Conservation (phyloP, 2,797 vertebrate genomes). For the Adrianichthys oophorus region DNA sequence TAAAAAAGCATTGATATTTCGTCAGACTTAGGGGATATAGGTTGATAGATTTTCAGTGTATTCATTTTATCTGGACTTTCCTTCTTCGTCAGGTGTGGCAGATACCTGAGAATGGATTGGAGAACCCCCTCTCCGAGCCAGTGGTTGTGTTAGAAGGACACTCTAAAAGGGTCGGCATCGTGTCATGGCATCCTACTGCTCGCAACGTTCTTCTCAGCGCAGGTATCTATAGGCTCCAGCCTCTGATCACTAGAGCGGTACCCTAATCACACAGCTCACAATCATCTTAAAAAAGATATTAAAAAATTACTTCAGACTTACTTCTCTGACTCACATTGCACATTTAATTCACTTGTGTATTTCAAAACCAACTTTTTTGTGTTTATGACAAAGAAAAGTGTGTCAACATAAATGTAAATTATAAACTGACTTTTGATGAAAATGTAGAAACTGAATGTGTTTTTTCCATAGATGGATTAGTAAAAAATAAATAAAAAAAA, state of each 20-base stretch:
- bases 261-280: too few species aligned
- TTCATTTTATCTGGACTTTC: background rate
- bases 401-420: too few species aligned
- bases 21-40: background rate
- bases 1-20: background rate
- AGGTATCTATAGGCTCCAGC: conserved; percentile 73
- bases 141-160: conserved; percentile 95
- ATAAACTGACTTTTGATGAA: too few species aligned
- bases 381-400: too few species aligned
- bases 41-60: background rate
- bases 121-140: conserved; percentile 86
- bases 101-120: conserved; percentile 93
- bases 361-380: too few species aligned
- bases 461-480: too few species aligned
- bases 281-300: too few species aligned
- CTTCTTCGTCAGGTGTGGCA: conserved; percentile 88
- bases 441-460: too few species aligned
- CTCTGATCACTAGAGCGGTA: background rate
- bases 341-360: too few species aligned
- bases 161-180: conserved; percentile 95
- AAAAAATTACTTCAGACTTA: too few species aligned
- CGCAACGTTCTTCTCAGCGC: conserved; percentile 96
- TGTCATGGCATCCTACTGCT: conserved; percentile 95
- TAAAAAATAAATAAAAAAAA: too few species aligned
- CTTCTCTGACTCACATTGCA: too few species aligned